Evolutionary conservation across 2,113 vertebrate genomes (phyloP), one percentile per base, ranked within the genome.

Genomic region (Paramisgurnus dabryanus): DNA sequence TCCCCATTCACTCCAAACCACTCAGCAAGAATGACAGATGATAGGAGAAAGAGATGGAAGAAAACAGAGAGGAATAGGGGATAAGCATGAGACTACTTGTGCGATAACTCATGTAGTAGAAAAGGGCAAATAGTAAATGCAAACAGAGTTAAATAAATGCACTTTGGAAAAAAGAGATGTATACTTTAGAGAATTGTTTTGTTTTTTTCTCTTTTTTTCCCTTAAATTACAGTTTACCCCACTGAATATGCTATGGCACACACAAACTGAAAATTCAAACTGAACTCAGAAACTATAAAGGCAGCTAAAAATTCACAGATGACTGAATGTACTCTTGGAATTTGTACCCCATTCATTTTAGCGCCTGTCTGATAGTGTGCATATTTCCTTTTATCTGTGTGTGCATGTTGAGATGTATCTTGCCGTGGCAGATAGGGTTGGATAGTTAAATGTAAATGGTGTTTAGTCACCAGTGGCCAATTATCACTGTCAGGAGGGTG

Each of bases 401-500:
- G 70, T 78, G 75, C 17, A n/a, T 76, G 53, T 78, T 40, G 27
- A 39, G 40, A 45, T 76, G 68, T 73, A 76, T 74, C 67, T 82
- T 47, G 45, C n/a, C 76, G 12, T 39, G 63, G 47, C 64, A 58
- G 70, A 79, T 53, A 67, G 63, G 76, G 60, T 80, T 76, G 41
- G 75, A 64, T 65, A 70, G 85, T 82, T 80, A 68, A 69, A 90
- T 91, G 87, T 89, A 83, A 65, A 27, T 85, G 81, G 88, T 92
- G 87, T 84, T 0, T 79, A 10, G 87, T 93, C 93, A 93, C 92
- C 82, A 89, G 94, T 57, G 84, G 90, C 93, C 92, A 94, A 93
- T 95, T 95, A 93, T 90, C 84, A 91, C 91, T 92, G 91, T 91
- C 93, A 93, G 82, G 87, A 87, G 72, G 15, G 87, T 53, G 63